Conservation (phyloP, 1,140 invertebrate genomes). For the Trachymyrmex septentrionalis region DNA sequence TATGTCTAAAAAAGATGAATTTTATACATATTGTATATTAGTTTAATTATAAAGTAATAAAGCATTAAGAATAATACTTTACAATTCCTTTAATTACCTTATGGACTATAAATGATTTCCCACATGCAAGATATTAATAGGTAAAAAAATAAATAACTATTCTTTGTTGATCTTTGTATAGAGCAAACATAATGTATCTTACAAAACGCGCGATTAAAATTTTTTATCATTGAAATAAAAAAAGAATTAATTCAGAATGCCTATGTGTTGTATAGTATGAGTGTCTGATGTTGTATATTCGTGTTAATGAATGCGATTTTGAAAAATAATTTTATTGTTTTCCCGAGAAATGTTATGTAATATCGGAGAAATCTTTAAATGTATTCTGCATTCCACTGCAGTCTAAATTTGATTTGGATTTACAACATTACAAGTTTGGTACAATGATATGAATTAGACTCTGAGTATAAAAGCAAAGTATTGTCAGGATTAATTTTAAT, state of each 20-base stretch:
- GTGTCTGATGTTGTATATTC: neutral
- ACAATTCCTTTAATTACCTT: constrained; percentile 46
- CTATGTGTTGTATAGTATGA: neutral
- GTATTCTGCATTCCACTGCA: neutral
- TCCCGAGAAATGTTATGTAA: neutral
- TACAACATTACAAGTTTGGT: constrained; percentile 2
- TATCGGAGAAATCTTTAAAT: neutral
- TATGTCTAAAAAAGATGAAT: constrained; percentile 4
- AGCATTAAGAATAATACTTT: constrained; percentile 31
- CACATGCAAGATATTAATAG: neutral
- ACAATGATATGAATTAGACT: constrained; percentile 15
- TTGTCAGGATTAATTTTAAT: constrained; percentile 35
- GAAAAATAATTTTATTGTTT: constrained; percentile 43
- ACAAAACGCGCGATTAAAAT: neutral
- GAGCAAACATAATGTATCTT: neutral
- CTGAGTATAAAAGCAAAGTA: constrained; percentile 44
- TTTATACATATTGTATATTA: constrained; percentile 26
- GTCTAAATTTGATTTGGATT: constrained; percentile 3
- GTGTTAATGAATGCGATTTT: constrained; percentile 41
- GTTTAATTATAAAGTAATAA: constrained; percentile 45
- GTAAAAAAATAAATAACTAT: neutral
- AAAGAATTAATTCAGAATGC: constrained; percentile 31
- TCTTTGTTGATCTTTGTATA: neutral
- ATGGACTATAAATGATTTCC: constrained; percentile 11
- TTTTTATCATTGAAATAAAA: constrained; percentile 51